A percentile compares a stretch with the other conserved stretches of the same genome.
These are phyloP conservation scores for Cenopis cana DNA, from an alignment of 2,888 invertebrate genomes.

Conservation along the genomic window DNA sequence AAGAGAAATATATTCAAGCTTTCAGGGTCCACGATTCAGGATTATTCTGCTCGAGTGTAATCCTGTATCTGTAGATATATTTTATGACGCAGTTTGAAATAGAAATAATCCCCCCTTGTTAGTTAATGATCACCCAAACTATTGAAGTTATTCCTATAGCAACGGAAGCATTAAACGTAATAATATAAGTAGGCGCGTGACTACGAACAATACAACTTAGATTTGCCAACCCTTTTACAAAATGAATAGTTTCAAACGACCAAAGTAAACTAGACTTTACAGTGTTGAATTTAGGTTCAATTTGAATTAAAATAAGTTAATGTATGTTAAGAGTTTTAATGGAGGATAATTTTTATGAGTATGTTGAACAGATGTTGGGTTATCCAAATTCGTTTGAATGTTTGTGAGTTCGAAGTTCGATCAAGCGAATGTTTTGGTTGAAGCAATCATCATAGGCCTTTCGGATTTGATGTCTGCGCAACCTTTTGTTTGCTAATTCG, in stretches of 20 bases:
- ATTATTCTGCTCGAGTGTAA: no score
- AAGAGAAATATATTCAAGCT: no score
- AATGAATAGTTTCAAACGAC: slow-evolving; percentile 66
- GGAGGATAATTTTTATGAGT: slow-evolving; percentile 81
- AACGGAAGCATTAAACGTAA: slow-evolving; percentile 79
- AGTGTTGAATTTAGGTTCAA: slow-evolving; percentile 48
- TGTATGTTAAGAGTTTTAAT: slow-evolving; percentile 75
- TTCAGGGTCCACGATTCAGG: no score
- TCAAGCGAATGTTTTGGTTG: not conserved
- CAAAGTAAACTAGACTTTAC: slow-evolving; percentile 54
- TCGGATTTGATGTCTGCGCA: no score
- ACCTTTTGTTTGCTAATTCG: no score
- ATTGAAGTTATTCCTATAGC: slow-evolving; percentile 70
- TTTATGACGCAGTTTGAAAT: slow-evolving; percentile 9
- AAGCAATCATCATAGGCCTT: no score
- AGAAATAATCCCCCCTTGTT: slow-evolving; percentile 14
- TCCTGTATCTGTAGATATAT: not conserved
- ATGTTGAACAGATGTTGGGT: slow-evolving; percentile 56
- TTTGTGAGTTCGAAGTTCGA: not conserved
- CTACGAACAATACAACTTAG: slow-evolving; percentile 80
- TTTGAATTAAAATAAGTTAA: slow-evolving; percentile 54
- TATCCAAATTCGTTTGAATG: slow-evolving; percentile 17
- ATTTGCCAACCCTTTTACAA: slow-evolving; percentile 84
- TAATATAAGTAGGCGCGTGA: slow-evolving; percentile 79
- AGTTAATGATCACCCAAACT: slow-evolving; percentile 44